Evolutionary conservation across 2,113 vertebrate species (phyloP).

Genomic region (Vidua chalybeata): DNA sequence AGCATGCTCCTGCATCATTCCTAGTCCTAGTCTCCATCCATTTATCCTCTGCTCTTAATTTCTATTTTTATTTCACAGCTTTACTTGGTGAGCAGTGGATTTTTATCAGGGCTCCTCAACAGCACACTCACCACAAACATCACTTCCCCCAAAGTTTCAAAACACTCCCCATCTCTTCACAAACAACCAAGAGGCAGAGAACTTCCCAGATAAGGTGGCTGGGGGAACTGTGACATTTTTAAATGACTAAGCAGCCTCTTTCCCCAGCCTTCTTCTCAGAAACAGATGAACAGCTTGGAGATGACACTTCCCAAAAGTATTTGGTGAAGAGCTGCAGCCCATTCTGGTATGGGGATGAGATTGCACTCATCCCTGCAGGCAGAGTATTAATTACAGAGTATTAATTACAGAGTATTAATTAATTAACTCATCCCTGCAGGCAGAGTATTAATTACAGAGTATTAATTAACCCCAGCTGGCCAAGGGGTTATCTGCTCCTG

Average conservation of each 20-base stretch:
- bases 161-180: not conserved
- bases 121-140: not conserved
- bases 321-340: not conserved
- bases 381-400: no score
- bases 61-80: not conserved
- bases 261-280: not conserved
- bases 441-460: no score
- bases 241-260: not conserved
- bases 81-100: not conserved
- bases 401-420: no score
- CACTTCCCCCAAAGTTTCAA: not conserved
- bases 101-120: not conserved
- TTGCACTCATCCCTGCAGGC: not conserved
- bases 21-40: not conserved
- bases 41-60: not conserved
- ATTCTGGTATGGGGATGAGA: not conserved
- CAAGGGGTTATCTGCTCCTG: not conserved
- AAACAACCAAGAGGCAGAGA: not conserved
- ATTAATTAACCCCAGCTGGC: no score
- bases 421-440: not conserved
- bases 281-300: not conserved
- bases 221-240: not conserved
- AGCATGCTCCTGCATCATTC: accelerated
- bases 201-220: not conserved
- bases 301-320: not conserved